Base-by-base conservation (phyloP, 2,113 vertebrate species). In the Lophura nycthemera region DNA sequence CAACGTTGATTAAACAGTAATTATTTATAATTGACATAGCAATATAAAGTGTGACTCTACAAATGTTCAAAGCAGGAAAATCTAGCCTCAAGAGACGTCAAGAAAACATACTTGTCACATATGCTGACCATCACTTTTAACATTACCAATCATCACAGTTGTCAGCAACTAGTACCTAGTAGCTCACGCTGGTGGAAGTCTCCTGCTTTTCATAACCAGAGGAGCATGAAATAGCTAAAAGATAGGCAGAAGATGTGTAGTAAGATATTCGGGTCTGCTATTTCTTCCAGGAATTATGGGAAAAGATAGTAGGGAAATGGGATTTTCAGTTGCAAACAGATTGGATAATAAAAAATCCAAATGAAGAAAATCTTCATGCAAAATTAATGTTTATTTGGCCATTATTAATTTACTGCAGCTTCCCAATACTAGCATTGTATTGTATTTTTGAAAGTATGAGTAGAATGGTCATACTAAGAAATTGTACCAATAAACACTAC, bases 21-120 rank as follows among this genome's bases (percentile, higher is more conserved):
- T 92, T 96, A 76, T 73, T 94, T 91, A 59, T 85, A 91, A 89
- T 83, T 89, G 42, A 92, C 92, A 85, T 82, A 84, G 72, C n/a
- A 72, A 9, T 57, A 48, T 84, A 65, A 86, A 86, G 13, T 73
- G 30, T 76, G 48, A 84, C 74, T 94, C 32, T 93, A 72, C 59
- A 75, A 11, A 40, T 72, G 30, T 61, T 72, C 43, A 81, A 64
- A 78, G 47, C 5, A 8, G 47, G 15, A 61, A 86, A 84, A 18
- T 65, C 5, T 54, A n/a, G 52, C 88, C 83, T 75, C 20, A 30
- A 54, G 61, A 22, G 52, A 56, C 13, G 43, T 71, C 61, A 75
- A 20, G 94, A 83, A 83, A 90, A 14, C 1, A 0, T 72, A 61
- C 54, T 81, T 52, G 13, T 73, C 43, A 78, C 54, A 30, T 71